Conservation (phyloP, 1,140 invertebrate genomes). For the Plectus sambesii region DNA sequence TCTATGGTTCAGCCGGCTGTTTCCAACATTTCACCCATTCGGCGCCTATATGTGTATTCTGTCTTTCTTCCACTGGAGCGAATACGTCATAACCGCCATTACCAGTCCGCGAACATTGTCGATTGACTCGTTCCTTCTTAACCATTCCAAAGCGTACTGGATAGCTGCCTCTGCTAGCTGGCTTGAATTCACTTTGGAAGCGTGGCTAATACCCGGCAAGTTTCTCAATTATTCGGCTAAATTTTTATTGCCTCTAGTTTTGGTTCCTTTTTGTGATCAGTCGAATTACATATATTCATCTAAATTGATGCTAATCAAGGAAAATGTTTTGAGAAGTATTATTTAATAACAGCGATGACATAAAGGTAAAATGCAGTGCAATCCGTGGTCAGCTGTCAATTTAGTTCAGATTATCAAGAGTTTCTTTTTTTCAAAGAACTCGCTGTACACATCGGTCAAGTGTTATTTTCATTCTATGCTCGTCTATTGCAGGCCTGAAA, state of each 20-base stretch:
- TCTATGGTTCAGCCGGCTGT: too few relatives aligned
- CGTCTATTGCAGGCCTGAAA: slow-evolving; percentile 31
- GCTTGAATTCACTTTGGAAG: slow-evolving; percentile 73
- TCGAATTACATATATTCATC: slow-evolving; percentile 28
- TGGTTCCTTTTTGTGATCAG: slow-evolving; percentile 9
- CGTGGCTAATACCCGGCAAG: slow-evolving; percentile 54
- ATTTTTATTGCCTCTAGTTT: slow-evolving; percentile 8
- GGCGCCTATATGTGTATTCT: too few relatives aligned
- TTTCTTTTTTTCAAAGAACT: too few relatives aligned
- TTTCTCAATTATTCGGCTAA: slow-evolving; percentile 12
- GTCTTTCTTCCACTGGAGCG: too few relatives aligned
- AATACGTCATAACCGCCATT: too few relatives aligned
- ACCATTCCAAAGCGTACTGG: slow-evolving; percentile 80
- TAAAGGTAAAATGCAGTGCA: slow-evolving; percentile 2
- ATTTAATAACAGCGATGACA: background rate
- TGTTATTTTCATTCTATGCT: slow-evolving; percentile 13
- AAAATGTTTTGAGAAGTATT: background rate
- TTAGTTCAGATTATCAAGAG: too few relatives aligned
- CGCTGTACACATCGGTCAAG: too few relatives aligned
- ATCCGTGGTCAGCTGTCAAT: too few relatives aligned
- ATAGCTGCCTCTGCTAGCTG: slow-evolving; percentile 74
- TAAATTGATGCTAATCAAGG: slow-evolving; percentile 10
- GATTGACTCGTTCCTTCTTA: slow-evolving; percentile 86
- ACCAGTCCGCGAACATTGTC: too few relatives aligned
- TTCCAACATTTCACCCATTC: too few relatives aligned